Base-by-base conservation (phyloP, 92 coral and sea anemone genomes). In the Metridium senile region DNA sequence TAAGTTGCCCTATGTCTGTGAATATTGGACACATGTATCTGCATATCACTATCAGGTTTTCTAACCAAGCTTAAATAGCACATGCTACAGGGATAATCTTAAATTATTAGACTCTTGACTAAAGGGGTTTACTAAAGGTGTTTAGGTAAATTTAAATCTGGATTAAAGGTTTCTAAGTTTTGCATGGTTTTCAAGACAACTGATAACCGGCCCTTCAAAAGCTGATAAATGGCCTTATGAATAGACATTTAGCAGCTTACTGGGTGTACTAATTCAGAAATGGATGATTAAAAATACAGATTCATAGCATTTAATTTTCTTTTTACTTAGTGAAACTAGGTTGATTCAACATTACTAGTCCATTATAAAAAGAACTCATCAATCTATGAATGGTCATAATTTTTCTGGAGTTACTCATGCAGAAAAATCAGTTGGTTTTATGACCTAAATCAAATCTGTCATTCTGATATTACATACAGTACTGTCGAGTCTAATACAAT, bases 141-240 rank as follows among this genome's bases (percentile, higher is more conserved):
- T 73, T 73, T 73, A 57, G 23, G n/a, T 58, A 21, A 31, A 26
- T 73, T 16, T 56, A 73, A 73, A 21, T 10, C 51, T n/a, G 78
- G 78, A 73, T 73, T 73, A 73, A 58, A 0, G 33, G 13, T 73
- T 33, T 32, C 29, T 72, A 22, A 21, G 28, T 73, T 73, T 58
- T 63, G 54, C 57, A 67, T 57, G 78, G 21, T 51, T 54, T 32
- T n/a, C 2, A 2, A 27, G 6, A 16, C 43, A 22, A 26, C 13
- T 32, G 78, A 73, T 73, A 57, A 73, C 64, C 78, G 39, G 78
- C 68, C 22, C 67, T 45, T 27, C 56, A 70, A 73, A 63, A 62
- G 8, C 34, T 58, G 78, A 73, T 73, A 57, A 73, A 73, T 58
- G 57, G 33, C 20, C 33, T 73, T 47, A 57, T 58, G 53, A 72